Evolutionary conservation across 2,113 vertebrate species (phyloP).

Genomic region (Drymodes brunneopygia): DNA sequence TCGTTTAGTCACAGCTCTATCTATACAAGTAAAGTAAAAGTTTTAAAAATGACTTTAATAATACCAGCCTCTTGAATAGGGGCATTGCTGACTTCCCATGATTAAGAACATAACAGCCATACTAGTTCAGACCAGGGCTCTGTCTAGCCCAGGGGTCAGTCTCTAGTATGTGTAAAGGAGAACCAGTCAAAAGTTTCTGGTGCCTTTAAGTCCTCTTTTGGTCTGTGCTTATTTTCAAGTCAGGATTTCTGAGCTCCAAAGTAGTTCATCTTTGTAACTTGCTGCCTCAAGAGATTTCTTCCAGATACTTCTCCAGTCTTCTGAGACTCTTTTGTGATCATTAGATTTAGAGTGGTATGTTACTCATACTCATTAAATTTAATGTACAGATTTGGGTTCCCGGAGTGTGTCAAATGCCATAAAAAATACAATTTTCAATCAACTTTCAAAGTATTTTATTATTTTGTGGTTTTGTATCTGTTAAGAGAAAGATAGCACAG

Average conservation of each 20-base stretch:
- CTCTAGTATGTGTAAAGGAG: background rate
- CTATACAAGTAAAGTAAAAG: background rate
- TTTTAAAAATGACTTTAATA: background rate
- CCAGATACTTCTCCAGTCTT: background rate
- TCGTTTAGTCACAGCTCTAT: background rate
- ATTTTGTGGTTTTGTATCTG: background rate
- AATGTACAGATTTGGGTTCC: background rate
- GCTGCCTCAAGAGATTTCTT: background rate
- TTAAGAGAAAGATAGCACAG: background rate
- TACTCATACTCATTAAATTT: background rate
- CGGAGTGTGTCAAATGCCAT: background rate
- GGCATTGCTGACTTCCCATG: background rate
- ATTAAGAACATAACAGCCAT: background rate
- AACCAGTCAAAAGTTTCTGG: background rate
- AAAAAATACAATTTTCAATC: background rate
- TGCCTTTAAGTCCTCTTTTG: background rate
- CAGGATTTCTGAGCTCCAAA: background rate
- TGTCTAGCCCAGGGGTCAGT: background rate
- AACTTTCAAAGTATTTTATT: background rate
- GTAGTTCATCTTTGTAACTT: background rate
- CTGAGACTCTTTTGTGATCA: background rate
- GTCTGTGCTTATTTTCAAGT: background rate
- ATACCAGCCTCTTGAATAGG: background rate
- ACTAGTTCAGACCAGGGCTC: background rate
- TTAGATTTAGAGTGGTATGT: background rate